Conservation (phyloP, 2,888 invertebrate genomes). For the Sphaeridia pumilis region DNA sequence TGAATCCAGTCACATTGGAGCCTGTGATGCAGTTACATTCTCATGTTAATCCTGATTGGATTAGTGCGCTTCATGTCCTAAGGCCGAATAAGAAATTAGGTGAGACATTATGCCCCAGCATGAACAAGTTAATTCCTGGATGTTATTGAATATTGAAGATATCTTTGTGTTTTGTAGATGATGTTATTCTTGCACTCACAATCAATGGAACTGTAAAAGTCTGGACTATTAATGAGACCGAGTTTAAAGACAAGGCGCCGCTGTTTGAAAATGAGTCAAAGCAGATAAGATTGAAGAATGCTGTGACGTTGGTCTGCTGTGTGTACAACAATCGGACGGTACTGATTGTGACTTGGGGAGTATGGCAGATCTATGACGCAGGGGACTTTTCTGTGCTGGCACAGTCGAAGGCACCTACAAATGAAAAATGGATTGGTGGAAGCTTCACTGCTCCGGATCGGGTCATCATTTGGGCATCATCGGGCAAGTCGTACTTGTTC, state of each 20-base stretch:
- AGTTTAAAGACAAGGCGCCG: slow-evolving; percentile 67
- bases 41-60: slow-evolving; percentile 96
- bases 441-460: slow-evolving; percentile 85
- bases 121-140: background rate
- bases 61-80: slow-evolving; percentile 82
- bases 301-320: slow-evolving; percentile 84
- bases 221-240: slow-evolving; percentile 84
- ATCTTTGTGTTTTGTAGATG: slow-evolving; percentile 56
- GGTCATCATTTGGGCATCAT: slow-evolving; percentile 89
- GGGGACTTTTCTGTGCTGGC: slow-evolving; percentile 94
- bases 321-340: slow-evolving; percentile 92
- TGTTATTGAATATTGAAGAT: slow-evolving; percentile 9
- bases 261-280: slow-evolving; percentile 95
- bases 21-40: slow-evolving; percentile 83
- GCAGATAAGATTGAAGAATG: slow-evolving; percentile 86
- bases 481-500: slow-evolving; percentile 91
- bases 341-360: slow-evolving; percentile 89
- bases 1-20: slow-evolving; percentile 92
- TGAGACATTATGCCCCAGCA: too few species aligned
- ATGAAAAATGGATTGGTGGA: slow-evolving; percentile 90
- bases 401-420: slow-evolving; percentile 74
- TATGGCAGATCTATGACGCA: slow-evolving; percentile 82
- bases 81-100: slow-evolving; percentile 54
- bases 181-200: slow-evolving; percentile 87
- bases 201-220: slow-evolving; percentile 95